These are phyloP conservation scores for Diabrotica virgifera DNA, from an alignment of 1,140 invertebrate species.

Conservation along the genomic window DNA sequence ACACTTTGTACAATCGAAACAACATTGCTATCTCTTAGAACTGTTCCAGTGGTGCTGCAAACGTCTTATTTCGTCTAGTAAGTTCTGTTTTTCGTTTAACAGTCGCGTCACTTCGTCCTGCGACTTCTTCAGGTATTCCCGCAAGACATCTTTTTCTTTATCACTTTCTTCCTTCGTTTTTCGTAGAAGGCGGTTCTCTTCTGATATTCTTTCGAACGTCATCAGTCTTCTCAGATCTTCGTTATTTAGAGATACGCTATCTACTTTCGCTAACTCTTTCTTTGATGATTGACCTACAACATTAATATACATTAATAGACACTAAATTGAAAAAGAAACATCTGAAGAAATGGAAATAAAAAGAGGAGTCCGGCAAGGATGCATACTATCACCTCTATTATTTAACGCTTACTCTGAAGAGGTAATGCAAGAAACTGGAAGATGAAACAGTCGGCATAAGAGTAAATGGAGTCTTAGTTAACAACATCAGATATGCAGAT, in stretches of 20 bases:
- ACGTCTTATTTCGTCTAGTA: slow-evolving; percentile 64
- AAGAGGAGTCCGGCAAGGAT: too few species aligned
- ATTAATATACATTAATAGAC: too few species aligned
- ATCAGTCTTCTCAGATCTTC: slow-evolving; percentile 59
- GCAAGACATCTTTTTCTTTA: slow-evolving; percentile 60
- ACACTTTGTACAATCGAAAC: slow-evolving; percentile 62
- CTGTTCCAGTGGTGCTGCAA: slow-evolving; percentile 61
- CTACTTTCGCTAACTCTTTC: not conserved
- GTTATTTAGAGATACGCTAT: slow-evolving; percentile 57
- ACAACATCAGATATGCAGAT: too few species aligned
- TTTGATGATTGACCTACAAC: not conserved
- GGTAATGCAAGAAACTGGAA: too few species aligned
- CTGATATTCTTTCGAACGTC: slow-evolving; percentile 60
- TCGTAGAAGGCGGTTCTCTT: slow-evolving; percentile 59
- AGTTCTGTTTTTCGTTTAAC: slow-evolving; percentile 68
- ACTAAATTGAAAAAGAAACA: too few species aligned
- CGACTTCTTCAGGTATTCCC: slow-evolving; percentile 59
- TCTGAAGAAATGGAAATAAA: too few species aligned
- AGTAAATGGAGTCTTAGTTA: too few species aligned
- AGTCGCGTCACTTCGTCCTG: slow-evolving; percentile 67
- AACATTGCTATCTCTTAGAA: slow-evolving; percentile 65
- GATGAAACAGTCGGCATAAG: too few species aligned
- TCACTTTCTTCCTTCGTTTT: slow-evolving; percentile 63
- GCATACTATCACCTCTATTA: too few species aligned
- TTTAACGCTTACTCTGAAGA: too few species aligned